Percentiles rank a stretch among this genome's conserved stretches.
These are phyloP conservation scores for Copidosoma aretas DNA, from an alignment of 2,888 invertebrate species.

Conservation along the genomic window DNA sequence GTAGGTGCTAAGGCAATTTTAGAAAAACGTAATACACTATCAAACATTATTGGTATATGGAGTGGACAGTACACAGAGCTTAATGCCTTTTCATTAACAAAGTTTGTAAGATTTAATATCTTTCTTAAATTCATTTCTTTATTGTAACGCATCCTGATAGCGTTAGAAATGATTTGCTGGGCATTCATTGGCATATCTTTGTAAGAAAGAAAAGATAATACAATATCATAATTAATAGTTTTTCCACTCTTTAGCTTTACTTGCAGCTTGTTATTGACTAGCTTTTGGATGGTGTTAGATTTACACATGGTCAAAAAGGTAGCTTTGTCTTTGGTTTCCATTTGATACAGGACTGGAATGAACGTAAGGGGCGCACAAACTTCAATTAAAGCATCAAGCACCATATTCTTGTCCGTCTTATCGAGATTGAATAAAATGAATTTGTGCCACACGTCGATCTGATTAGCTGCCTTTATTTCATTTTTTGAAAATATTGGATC, in stretches of 20 bases:
- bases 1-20: constrained; percentile 40
- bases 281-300: constrained; percentile 48
- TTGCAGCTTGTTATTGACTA: constrained; percentile 49
- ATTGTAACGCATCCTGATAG: constrained; percentile 46
- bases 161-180: constrained; percentile 48
- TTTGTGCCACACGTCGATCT: constrained; percentile 58
- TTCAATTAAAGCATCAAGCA: constrained; percentile 50
- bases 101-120: constrained; percentile 54
- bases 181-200: constrained; percentile 51
- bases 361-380: constrained; percentile 51
- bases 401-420: constrained; percentile 43
- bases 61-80: constrained; percentile 55
- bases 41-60: constrained; percentile 51
- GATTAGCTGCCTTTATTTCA: constrained; percentile 50
- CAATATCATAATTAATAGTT: constrained; percentile 52
- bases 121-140: constrained; percentile 46
- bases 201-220: constrained; percentile 52
- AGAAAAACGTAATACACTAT: constrained; percentile 50
- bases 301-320: constrained; percentile 54
- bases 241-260: constrained; percentile 46
- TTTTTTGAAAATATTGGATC: constrained; percentile 50
- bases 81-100: constrained; percentile 52
- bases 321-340: constrained; percentile 49
- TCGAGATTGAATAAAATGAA: constrained; percentile 54
- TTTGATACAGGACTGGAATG: constrained; percentile 52